Conservation (phyloP, 2,797 vertebrate species). For the Mormyrops boulengeri region DNA sequence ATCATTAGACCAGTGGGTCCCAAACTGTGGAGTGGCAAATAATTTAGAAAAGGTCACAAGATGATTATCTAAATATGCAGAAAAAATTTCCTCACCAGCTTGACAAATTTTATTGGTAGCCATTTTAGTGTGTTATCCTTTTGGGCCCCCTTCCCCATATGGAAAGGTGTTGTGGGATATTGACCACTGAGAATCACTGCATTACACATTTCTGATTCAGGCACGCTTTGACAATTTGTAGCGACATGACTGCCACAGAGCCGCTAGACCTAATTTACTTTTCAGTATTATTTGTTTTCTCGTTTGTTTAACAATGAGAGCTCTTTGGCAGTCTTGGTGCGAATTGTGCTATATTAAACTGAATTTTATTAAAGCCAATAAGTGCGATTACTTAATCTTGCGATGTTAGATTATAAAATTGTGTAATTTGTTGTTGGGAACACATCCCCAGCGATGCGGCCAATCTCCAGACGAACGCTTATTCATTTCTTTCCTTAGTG, state of each 20-base stretch:
- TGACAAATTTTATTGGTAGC: background rate
- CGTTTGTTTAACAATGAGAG: background rate
- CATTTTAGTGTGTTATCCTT: background rate
- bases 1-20: background rate
- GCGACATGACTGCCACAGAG: background rate
- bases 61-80: background rate
- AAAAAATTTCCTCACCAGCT: background rate
- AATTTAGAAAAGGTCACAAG: background rate
- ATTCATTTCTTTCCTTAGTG: slow-evolving; percentile 56
- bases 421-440: background rate
- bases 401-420: background rate
- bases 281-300: background rate
- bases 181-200: background rate
- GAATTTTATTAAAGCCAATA: background rate
- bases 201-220: background rate
- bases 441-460: background rate
- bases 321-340: background rate
- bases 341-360: background rate
- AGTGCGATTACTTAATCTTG: background rate
- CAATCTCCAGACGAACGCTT: background rate
- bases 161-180: background rate
- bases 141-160: background rate
- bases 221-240: background rate
- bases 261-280: background rate
- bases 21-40: background rate